Conservation (phyloP, 2,113 vertebrate genomes). For the Globicephala melas region DNA sequence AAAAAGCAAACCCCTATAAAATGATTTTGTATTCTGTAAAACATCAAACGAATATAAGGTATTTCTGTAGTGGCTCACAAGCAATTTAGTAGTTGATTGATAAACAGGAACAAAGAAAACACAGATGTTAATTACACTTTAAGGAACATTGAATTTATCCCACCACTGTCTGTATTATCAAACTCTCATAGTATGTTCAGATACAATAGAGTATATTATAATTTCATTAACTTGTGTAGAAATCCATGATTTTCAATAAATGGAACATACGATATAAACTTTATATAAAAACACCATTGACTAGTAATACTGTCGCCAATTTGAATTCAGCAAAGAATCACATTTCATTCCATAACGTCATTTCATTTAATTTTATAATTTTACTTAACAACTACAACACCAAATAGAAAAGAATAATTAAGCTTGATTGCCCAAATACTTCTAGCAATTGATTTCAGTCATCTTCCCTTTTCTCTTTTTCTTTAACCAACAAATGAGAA, state of each 20-base stretch:
- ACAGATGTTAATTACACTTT: not conserved
- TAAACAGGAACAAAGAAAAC: not conserved
- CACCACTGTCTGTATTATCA: not conserved
- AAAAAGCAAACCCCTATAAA: not conserved
- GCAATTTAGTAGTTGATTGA: not conserved
- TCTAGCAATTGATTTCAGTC: not conserved
- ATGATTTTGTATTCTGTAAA: not conserved
- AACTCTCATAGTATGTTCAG: not conserved
- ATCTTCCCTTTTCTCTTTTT: not conserved
- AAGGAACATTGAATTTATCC: not conserved
- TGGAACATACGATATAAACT: not conserved
- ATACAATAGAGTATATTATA: not conserved
- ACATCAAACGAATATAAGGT: not conserved
- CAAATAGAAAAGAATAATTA: not conserved
- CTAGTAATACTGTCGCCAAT: not conserved
- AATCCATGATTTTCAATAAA: not conserved
- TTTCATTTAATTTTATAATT: not conserved
- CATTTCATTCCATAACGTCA: not conserved
- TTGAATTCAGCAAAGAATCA: not conserved
- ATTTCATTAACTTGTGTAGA: not conserved
- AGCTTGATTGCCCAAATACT: not conserved
- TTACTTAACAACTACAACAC: not conserved
- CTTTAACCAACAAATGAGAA: constrained; percentile 44
- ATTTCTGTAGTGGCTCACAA: not conserved
- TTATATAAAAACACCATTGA: not conserved